Percentiles rank a stretch among this genome's conserved stretches.
phyloP scores from a whole-genome alignment of 2,113 vertebrate genomes.

The Diadophis punctatus region DNA sequence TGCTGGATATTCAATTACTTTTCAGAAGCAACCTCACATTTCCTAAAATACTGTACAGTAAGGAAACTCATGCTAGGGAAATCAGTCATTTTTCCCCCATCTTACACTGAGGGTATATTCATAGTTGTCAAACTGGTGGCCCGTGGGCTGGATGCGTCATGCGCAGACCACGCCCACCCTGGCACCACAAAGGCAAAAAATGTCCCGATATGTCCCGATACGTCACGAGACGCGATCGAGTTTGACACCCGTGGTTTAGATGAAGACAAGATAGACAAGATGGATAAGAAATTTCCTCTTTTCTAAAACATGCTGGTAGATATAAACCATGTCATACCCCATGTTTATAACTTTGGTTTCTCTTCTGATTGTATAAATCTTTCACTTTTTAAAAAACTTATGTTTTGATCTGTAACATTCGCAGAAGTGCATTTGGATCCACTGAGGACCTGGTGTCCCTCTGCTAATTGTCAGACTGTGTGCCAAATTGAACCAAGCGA shows the following conservation, averaged over 20 bases:
- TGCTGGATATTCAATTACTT: not conserved
- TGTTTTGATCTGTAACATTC: slow-evolving; percentile 4
- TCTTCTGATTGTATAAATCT: not conserved
- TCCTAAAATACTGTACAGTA: not conserved
- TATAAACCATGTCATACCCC: not conserved
- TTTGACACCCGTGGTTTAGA: too few relatives aligned
- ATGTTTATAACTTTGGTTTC: not conserved
- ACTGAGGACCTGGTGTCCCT: slow-evolving; percentile 85
- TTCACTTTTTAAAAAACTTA: not conserved
- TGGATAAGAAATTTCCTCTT: slow-evolving; percentile 10
- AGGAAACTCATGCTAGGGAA: not conserved
- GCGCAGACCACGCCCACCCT: too few relatives aligned
- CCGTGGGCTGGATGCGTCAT: too few relatives aligned
- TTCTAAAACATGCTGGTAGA: not conserved
- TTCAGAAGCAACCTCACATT: not conserved
- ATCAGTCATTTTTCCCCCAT: not conserved
- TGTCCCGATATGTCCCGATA: too few relatives aligned
- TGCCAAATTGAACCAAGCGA: slow-evolving; percentile 69
- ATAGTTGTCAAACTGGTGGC: not conserved
- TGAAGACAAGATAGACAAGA: slow-evolving; percentile 1
- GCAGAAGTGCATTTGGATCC: slow-evolving; percentile 92
- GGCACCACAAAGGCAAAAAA: too few relatives aligned
- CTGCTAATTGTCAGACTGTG: slow-evolving; percentile 84
- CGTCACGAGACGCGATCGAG: too few relatives aligned
- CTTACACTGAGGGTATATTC: slow-evolving; percentile 34